Base-by-base conservation (phyloP, 2,113 vertebrate species). In the Galeopterus variegatus region DNA sequence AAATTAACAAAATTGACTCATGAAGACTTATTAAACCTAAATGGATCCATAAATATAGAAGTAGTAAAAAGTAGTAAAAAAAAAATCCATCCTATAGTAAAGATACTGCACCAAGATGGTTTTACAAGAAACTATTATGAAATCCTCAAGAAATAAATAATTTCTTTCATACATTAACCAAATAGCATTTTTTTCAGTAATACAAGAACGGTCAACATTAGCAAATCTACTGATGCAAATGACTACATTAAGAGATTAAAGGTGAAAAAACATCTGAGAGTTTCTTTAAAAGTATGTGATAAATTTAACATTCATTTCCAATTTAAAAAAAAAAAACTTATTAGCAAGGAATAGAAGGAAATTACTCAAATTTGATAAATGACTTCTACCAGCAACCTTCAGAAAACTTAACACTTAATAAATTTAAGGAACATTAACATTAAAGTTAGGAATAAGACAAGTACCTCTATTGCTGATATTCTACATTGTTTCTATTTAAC, bases 331-430 rank as follows among this genome's bases (percentile, higher is more conserved):
- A 77, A 72, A 81, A 62, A 23, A 11, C 13, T 72, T 82, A 60
- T 45, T 94, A 90, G 33, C 28, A 88, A 80, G 58, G 24, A 75
- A 26, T 45, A 77, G 12, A 88, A 91, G 60, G 33, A 84, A 94
- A 85, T 85, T n/a, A 4, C 36, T 93, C 90, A 62, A 88, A 93
- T 56, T 92, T 81, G 33, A 76, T 84, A 80, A 97, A 54, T 65
- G 13, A 8, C 10, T 93, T 93, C 65, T 72, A 88, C 58, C 60
- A 72, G 62, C 54, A 77, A 58, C 58, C 52, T 73, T 21, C 13
- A 65, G 54, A 89, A 89, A 88, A 82, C 19, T 21, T 85, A 69
- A 83, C 8, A 77, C 13, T 87, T 91, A 64, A 97, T 92, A 93
- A 81, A 41, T 8, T 54, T 67, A 88, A 89, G 50, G 52, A 82